Conservation (phyloP, 1,140 invertebrate species). For the Drosophila pseudoobscura region DNA sequence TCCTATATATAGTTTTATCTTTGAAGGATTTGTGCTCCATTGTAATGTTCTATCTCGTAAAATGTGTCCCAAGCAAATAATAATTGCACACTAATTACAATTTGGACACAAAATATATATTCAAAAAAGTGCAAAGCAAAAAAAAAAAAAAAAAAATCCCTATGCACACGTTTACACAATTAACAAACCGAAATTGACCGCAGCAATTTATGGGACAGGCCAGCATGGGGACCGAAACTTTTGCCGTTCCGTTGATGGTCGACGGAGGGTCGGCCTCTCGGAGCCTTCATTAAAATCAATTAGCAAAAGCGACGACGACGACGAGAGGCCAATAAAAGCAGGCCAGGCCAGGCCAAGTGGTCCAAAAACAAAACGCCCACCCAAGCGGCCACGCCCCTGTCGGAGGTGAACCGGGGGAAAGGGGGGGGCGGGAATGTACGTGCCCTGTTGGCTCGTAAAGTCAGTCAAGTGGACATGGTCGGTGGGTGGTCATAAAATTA, state of each 20-base stretch:
- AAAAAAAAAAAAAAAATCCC: slow-evolving; percentile 9
- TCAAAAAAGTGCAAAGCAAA: neutral
- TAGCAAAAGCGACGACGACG: slow-evolving; percentile 69
- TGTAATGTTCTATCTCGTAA: no score
- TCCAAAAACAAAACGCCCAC: slow-evolving; percentile 49
- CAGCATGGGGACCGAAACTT: slow-evolving; percentile 44
- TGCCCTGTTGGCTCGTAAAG: slow-evolving; percentile 66
- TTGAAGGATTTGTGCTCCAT: no score
- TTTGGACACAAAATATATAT: slow-evolving; percentile 24
- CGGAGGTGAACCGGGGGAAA: slow-evolving; percentile 6
- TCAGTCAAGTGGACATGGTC: slow-evolving; percentile 72
- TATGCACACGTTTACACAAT: slow-evolving; percentile 68
- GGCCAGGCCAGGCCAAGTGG: slow-evolving; percentile 39
- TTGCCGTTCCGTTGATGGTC: slow-evolving; percentile 46
- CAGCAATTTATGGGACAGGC: slow-evolving; percentile 69
- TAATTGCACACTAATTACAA: slow-evolving; percentile 69
- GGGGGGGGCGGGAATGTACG: slow-evolving; percentile 17
- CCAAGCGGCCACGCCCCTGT: slow-evolving; percentile 19
- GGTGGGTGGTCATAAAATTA: slow-evolving; percentile 72
- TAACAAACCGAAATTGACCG: slow-evolving; percentile 80
- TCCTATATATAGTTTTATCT: no score
- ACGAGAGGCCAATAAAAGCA: slow-evolving; percentile 73
- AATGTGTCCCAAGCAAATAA: slow-evolving; percentile 28
- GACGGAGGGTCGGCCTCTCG: slow-evolving; percentile 15
- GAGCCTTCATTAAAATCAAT: slow-evolving; percentile 80